Base-by-base conservation (phyloP, 2,797 vertebrate genomes). In the Acomys russatus region DNA sequence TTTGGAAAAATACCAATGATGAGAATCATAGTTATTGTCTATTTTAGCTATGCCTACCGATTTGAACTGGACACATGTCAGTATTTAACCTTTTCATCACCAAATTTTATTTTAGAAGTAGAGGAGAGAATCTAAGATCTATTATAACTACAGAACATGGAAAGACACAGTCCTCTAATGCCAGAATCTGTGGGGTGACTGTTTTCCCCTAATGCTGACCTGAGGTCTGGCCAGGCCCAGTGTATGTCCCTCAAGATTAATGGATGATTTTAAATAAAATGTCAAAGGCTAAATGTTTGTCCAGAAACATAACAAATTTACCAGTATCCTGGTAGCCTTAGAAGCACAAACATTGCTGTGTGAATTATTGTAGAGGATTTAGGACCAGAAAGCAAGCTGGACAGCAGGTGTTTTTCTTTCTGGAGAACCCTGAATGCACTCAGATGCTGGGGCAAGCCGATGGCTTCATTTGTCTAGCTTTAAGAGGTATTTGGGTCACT, bases 281-380 rank as follows among this genome's bases (percentile, higher is more conserved):
- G 49, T 84, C 38, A 33, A 33, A 64, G 33, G 82, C 38, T 84
- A 84, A 84, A 33, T 84, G 17, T 84, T 64, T 84, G 30, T 33
- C 25, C 28, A 51, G 28, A 49, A 49, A 64, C 35, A 44, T 49
- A 84, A 49, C 30, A 28, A 51, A 28, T 93, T 97, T 92, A 94
- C 74, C 59, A 92, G 56, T 63, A 92, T 9, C 35, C 35, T 51
- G n/a, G 35, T 90, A 88, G 80, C 83, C 74, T 87, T 61, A 77
- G 86, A 93, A 91, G 68, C 61, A 88, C 71, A 95, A 91, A 54
- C n/a, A 77, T 92, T 97, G 96, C 22, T 80, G 20, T 88, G 79
- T 66, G 38, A 51, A 35, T 86, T 73, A 78, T 28, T 64, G 44
- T 66, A 38, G 88, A 94, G 33, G 30, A 86, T 96, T 82, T 90